Conservation (phyloP, 2,888 invertebrate genomes). For the Cryptophagus acutangulus region DNA sequence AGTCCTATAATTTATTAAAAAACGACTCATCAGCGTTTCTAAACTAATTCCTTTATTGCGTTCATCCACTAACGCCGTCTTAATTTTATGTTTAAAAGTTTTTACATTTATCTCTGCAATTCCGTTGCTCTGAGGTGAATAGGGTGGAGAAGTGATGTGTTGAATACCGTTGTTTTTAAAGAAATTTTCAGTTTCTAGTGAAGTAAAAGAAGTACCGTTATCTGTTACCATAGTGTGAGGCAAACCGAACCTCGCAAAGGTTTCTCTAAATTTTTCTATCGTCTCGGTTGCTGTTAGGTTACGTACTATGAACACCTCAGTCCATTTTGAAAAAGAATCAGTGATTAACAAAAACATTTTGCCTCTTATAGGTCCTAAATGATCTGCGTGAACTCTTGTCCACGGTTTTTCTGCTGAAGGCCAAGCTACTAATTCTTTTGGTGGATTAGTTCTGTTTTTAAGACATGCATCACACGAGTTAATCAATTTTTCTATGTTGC, state of each 20-base stretch:
- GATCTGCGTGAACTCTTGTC: conserved; percentile 6
- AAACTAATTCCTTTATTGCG: conserved; percentile 3
- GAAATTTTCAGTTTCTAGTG: conserved; percentile 10
- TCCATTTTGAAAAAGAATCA: conserved; percentile 11
- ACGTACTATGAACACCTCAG: conserved; percentile 6
- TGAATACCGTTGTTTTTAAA: conserved; percentile 14
- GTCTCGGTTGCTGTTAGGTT: conserved; percentile 8
- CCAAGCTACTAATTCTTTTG: conserved; percentile 8
- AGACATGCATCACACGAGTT: conserved; percentile 7
- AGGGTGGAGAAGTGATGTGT: conserved; percentile 15
- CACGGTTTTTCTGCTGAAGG: conserved; percentile 1
- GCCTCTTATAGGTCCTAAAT: conserved; percentile 7
- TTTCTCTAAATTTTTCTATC: conserved; percentile 5
- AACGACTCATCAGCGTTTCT: conserved; percentile 4
- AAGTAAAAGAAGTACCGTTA: conserved; percentile 8
- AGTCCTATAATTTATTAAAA: conserved; percentile 10
- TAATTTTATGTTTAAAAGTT: conserved; percentile 10
- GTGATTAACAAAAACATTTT: conserved; percentile 5
- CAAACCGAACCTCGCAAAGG: conserved; percentile 11
- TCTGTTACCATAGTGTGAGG: conserved; percentile 7
- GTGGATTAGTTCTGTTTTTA: conserved; percentile 2
- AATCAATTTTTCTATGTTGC: conserved; percentile 7
- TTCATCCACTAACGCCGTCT: conserved; percentile 3
- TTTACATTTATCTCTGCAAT: conserved; percentile 14
- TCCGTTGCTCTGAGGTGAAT: conserved; percentile 13